Conservation (phyloP, 2,113 vertebrate genomes). For the Cebus imitator region DNA sequence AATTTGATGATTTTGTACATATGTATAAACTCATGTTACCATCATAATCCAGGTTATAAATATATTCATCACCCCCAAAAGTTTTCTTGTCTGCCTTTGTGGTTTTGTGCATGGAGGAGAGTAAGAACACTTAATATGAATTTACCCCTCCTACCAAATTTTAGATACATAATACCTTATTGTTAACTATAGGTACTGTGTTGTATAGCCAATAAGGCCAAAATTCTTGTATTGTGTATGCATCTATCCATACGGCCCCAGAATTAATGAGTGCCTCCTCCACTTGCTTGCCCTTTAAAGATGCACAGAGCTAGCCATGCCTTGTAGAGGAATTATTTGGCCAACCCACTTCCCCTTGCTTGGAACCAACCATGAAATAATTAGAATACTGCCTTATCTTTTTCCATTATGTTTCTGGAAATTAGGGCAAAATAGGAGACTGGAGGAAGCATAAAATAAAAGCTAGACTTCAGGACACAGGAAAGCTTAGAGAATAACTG, state of each 20-base stretch:
- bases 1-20: background rate
- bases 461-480: background rate
- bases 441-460: background rate
- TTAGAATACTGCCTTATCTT: background rate
- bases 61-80: background rate
- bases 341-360: background rate
- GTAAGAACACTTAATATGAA: background rate
- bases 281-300: background rate
- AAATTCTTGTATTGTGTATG: background rate
- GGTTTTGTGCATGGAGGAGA: background rate
- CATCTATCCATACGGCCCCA: background rate
- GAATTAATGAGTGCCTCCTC: background rate
- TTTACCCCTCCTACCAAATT: background rate
- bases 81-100: background rate
- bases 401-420: background rate
- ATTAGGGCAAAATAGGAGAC: background rate
- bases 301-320: background rate
- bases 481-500: background rate
- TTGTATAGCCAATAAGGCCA: background rate
- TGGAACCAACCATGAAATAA: background rate
- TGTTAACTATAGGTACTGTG: background rate
- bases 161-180: background rate
- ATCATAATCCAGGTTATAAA: background rate
- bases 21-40: background rate
- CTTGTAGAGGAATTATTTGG: background rate